Evolutionary conservation across 92 coral and sea anemone species (phyloP).

Genomic region (Desmophyllum pertusum): DNA sequence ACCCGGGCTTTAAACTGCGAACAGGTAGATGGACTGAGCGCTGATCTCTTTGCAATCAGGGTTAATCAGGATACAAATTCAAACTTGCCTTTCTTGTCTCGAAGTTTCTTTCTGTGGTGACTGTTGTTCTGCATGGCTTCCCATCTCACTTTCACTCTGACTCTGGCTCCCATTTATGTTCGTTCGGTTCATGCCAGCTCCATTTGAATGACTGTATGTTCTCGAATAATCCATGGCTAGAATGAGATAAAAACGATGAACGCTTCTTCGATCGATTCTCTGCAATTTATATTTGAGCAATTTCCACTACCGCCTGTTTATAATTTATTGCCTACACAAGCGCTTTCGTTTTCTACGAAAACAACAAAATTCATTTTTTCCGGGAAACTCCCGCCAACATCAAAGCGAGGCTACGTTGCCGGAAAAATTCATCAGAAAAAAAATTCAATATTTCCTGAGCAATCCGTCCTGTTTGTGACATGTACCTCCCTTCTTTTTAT

Average conservation of each 20-base stretch:
- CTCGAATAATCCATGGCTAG: constrained; percentile 19
- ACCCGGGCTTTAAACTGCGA: too few relatives aligned
- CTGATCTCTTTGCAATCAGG: neutral
- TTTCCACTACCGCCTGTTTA: neutral
- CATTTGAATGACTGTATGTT: neutral
- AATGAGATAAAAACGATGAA: neutral
- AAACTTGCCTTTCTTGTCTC: neutral
- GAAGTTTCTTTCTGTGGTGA: neutral
- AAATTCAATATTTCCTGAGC: too few relatives aligned
- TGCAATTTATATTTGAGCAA: neutral
- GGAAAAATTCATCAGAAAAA: too few relatives aligned
- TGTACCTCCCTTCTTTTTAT: too few relatives aligned
- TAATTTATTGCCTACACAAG: neutral
- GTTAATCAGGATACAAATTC: neutral
- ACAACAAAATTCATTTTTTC: neutral
- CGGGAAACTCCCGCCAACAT: neutral
- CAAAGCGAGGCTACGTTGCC: neutral
- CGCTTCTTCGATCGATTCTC: neutral
- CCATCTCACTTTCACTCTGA: neutral
- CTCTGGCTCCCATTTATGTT: neutral
- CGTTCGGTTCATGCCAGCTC: neutral
- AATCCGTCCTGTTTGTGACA: too few relatives aligned
- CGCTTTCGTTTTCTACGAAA: neutral
- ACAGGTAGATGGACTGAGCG: neutral
- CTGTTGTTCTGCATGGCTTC: neutral